These are phyloP conservation scores for Drosophila dunni DNA, from an alignment of 1,140 invertebrate genomes.

Conservation along the genomic window DNA sequence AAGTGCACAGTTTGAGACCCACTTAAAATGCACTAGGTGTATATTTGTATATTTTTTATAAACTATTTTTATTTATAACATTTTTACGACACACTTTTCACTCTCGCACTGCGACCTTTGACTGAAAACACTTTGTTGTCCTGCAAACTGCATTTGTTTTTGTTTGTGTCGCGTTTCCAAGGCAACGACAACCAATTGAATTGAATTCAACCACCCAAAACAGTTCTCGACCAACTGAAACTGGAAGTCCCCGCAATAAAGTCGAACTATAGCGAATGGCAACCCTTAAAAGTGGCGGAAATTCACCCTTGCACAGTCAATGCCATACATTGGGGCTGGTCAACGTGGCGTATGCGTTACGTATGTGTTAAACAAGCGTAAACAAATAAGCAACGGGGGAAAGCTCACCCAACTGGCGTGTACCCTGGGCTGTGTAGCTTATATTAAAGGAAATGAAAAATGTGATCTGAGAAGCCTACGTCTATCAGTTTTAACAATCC, in stretches of 20 bases:
- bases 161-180: constrained; percentile 53
- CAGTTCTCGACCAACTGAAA: constrained; percentile 59
- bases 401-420: too few species aligned
- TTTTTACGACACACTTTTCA: constrained; percentile 51
- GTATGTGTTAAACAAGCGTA: constrained; percentile 49
- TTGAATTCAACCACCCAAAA: constrained; percentile 34
- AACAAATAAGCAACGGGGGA: constrained; percentile 30
- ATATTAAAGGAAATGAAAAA: too few species aligned
- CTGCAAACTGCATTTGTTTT: constrained; percentile 26
- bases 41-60: constrained; percentile 38
- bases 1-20: neutral
- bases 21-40: neutral
- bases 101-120: constrained; percentile 49
- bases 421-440: too few species aligned
- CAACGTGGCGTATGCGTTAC: constrained; percentile 64
- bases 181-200: constrained; percentile 46
- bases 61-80: constrained; percentile 8
- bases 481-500: too few species aligned
- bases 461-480: too few species aligned
- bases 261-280: constrained; percentile 15
- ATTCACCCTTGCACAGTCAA: constrained; percentile 59
- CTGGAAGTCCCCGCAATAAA: constrained; percentile 38
- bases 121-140: constrained; percentile 53
- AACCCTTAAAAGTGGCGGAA: constrained; percentile 54
- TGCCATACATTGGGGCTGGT: constrained; percentile 45